Percentiles rank a stretch among this genome's conserved stretches.
phyloP scores from a whole-genome alignment of 1,140 invertebrate species.

The Phymorhynchus buccinoides region DNA sequence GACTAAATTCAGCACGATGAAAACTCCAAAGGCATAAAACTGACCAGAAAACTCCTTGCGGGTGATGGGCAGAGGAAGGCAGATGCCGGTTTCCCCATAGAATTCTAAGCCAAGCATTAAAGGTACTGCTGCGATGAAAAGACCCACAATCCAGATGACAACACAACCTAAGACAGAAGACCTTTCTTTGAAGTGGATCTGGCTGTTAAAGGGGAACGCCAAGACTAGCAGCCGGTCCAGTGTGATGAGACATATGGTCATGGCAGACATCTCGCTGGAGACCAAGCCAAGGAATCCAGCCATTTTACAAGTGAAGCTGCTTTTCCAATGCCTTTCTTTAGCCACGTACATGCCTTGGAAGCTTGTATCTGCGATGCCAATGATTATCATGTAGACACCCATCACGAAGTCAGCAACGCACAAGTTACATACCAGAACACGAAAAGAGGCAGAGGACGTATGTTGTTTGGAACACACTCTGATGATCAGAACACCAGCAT shows the following conservation, averaged over 20 bases:
- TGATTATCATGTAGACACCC: constrained; percentile 65
- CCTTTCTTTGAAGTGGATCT: constrained; percentile 32
- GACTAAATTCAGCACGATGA: constrained; percentile 49
- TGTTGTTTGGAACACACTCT: constrained; percentile 35
- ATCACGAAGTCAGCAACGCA: constrained; percentile 61
- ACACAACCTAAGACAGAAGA: constrained; percentile 10
- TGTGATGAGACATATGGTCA: constrained; percentile 24
- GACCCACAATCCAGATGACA: constrained; percentile 35
- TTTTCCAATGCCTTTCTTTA: constrained; percentile 55
- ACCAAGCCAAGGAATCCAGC: constrained; percentile 58
- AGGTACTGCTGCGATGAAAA: constrained; percentile 35
- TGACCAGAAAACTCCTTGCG: constrained; percentile 33
- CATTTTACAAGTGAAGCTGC: constrained; percentile 50
- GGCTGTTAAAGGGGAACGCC: constrained; percentile 56
- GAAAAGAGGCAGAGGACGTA: constrained; percentile 35
- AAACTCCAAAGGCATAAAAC: constrained; percentile 48
- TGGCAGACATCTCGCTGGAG: constrained; percentile 17
- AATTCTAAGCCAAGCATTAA: constrained; percentile 38
- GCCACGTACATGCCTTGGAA: constrained; percentile 58
- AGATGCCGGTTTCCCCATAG: constrained; percentile 51
- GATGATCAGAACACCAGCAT: constrained; percentile 48
- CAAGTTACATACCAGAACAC: constrained; percentile 54
- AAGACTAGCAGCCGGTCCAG: constrained; percentile 52
- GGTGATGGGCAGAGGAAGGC: constrained; percentile 52
- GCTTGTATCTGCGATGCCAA: constrained; percentile 57